Conservation (phyloP, 1,140 invertebrate species). For the Euura saliciscinereae region DNA sequence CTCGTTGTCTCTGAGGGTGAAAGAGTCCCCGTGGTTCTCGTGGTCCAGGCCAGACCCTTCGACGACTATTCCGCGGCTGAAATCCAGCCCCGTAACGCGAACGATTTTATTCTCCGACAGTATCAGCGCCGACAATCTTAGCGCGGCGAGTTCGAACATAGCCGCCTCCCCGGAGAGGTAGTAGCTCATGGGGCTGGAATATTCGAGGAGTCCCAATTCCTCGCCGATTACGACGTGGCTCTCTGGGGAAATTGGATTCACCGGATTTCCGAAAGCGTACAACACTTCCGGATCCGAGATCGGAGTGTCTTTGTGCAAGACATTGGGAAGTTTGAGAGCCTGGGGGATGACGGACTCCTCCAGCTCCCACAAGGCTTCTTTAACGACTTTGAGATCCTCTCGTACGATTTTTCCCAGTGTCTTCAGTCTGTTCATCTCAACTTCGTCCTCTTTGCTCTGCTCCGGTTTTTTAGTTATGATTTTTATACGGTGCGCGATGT, state of each 20-base stretch:
- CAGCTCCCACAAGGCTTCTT: slow-evolving; percentile 62
- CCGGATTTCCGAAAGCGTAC: slow-evolving; percentile 48
- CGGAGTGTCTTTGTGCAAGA: slow-evolving; percentile 68
- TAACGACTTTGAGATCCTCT: slow-evolving; percentile 66
- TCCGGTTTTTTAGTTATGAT: slow-evolving; percentile 42
- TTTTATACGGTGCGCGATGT: slow-evolving; percentile 35
- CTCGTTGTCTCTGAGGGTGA: slow-evolving; percentile 61
- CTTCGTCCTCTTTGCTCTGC: slow-evolving; percentile 49
- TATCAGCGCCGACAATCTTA: slow-evolving; percentile 37
- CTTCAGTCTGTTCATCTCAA: slow-evolving; percentile 58
- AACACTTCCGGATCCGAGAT: slow-evolving; percentile 50
- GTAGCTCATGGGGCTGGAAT: slow-evolving; percentile 63
- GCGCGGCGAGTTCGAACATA: slow-evolving; percentile 67
- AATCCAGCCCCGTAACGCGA: slow-evolving; percentile 63
- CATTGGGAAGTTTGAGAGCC: slow-evolving; percentile 69
- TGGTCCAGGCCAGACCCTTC: slow-evolving; percentile 71
- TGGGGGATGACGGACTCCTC: slow-evolving; percentile 66
- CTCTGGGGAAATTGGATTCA: slow-evolving; percentile 17
- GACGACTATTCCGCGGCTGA: slow-evolving; percentile 68
- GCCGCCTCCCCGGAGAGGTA: slow-evolving; percentile 69
- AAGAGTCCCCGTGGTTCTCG: slow-evolving; percentile 58
- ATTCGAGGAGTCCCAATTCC: slow-evolving; percentile 62
- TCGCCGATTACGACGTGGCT: slow-evolving; percentile 66
- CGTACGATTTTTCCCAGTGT: slow-evolving; percentile 62
- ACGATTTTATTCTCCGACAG: slow-evolving; percentile 61